Evolutionary conservation across 2,888 invertebrate species (phyloP).

Genomic region (Xanthorhoe spadicearia): DNA sequence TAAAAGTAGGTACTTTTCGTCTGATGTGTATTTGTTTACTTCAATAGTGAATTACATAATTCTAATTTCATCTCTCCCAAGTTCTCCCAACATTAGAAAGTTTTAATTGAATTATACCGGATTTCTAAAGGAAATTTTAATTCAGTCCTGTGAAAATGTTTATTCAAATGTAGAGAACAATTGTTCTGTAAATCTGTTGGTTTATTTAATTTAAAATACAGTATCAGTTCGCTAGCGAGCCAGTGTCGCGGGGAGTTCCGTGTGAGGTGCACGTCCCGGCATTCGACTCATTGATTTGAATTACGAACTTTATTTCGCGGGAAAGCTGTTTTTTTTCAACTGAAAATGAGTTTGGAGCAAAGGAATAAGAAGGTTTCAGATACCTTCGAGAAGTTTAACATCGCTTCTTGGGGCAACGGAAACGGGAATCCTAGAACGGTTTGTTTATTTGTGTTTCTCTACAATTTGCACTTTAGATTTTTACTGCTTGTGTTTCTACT

Average conservation of each 20-base stretch:
- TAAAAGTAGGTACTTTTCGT: neutral
- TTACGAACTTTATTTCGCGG: slow-evolving; percentile 60
- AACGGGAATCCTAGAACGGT: slow-evolving; percentile 55
- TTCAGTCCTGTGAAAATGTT: slow-evolving; percentile 41
- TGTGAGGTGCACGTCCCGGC: slow-evolving; percentile 64
- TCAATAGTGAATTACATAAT: neutral
- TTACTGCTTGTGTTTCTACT: neutral
- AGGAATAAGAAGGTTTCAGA: slow-evolving; percentile 77
- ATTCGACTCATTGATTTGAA: slow-evolving; percentile 40
- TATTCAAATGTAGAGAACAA: slow-evolving; percentile 56
- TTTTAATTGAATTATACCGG: slow-evolving; percentile 12
- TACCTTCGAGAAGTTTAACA: slow-evolving; percentile 77
- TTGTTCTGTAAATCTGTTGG: slow-evolving; percentile 44
- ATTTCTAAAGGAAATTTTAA: slow-evolving; percentile 23
- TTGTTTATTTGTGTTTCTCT: slow-evolving; percentile 49
- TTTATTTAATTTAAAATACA: slow-evolving; percentile 61
- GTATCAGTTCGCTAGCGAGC: slow-evolving; percentile 53
- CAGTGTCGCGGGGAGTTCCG: slow-evolving; percentile 65
- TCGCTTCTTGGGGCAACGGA: slow-evolving; percentile 74
- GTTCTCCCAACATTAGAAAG: slow-evolving; percentile 10
- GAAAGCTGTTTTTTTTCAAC: slow-evolving; percentile 54
- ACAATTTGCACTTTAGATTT: slow-evolving; percentile 17
- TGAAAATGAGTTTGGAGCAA: slow-evolving; percentile 73
- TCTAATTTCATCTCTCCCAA: neutral
- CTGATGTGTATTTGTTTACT: neutral